phyloP scores from a whole-genome alignment of 2,888 invertebrate genomes.

The Andrena trimmerana region DNA sequence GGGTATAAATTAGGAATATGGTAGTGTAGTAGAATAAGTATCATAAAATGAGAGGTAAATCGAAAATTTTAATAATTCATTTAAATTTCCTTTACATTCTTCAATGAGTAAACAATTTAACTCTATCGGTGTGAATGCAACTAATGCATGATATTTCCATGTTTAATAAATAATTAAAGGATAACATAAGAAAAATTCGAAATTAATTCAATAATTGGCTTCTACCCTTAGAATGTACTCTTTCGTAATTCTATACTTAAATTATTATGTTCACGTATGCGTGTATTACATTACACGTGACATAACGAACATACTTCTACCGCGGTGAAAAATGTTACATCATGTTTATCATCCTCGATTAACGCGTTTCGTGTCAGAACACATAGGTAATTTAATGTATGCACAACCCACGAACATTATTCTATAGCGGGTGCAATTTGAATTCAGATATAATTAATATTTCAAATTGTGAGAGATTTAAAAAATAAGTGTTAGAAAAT shows the following conservation, averaged over 20 bases:
- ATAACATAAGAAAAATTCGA: background rate
- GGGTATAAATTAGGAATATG: background rate
- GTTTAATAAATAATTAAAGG: background rate
- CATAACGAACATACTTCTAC: conserved; percentile 39
- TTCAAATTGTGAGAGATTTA: too few species aligned
- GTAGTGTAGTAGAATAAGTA: background rate
- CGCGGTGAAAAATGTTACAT: conserved; percentile 38
- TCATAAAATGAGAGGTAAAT: too few species aligned
- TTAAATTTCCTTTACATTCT: background rate
- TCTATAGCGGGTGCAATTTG: background rate
- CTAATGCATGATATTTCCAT: background rate
- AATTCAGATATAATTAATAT: background rate
- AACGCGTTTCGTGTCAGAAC: conserved; percentile 10
- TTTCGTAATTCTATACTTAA: conserved; percentile 30
- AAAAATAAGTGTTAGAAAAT: too few species aligned
- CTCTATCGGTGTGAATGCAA: too few species aligned
- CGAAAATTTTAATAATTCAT: background rate
- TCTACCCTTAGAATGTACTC: conserved; percentile 12
- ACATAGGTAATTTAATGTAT: background rate
- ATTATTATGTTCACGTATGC: conserved; percentile 53
- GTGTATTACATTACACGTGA: conserved; percentile 54
- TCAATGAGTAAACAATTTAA: background rate
- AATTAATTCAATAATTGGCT: conserved; percentile 26
- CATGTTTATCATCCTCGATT: conserved; percentile 34
- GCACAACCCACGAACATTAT: background rate